phyloP scores from a whole-genome alignment of 2,113 vertebrate genomes.

The Sula dactylatra region DNA sequence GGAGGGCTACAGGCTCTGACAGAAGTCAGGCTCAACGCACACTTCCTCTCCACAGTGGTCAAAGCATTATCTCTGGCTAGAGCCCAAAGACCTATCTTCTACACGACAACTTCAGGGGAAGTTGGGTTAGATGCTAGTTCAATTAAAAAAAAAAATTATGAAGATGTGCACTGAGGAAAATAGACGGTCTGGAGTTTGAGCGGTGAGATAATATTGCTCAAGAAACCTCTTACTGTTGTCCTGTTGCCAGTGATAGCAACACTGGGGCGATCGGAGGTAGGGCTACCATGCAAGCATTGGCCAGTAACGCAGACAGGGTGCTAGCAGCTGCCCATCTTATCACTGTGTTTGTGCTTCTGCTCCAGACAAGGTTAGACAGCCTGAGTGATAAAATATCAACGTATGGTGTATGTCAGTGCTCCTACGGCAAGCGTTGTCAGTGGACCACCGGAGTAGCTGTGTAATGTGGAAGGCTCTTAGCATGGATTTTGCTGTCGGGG shows the following conservation, averaged over 20 bases:
- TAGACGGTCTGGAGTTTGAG: not conserved
- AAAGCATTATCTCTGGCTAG: not conserved
- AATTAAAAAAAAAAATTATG: not conserved
- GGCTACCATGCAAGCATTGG: rapidly evolving
- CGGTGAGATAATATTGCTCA: not conserved
- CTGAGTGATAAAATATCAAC: not conserved
- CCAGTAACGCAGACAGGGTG: rapidly evolving
- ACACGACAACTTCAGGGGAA: not conserved
- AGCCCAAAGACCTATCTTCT: not conserved
- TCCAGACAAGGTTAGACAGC: not conserved
- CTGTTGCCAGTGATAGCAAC: not conserved
- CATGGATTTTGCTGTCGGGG: not conserved
- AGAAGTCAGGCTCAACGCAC: not conserved
- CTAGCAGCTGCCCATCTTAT: not conserved
- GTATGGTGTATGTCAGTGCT: not conserved
- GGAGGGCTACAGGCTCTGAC: not conserved
- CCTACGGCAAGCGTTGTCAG: rapidly evolving
- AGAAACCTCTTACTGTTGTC: not conserved
- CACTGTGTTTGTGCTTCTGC: not conserved
- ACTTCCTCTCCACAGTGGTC: not conserved
- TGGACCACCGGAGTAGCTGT: not conserved
- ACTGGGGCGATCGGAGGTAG: not conserved
- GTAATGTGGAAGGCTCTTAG: not conserved
- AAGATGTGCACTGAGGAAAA: not conserved
- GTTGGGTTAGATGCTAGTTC: not conserved